phyloP scores from a whole-genome alignment of 2,113 vertebrate genomes.

The human (Homo sapiens) region DNA sequence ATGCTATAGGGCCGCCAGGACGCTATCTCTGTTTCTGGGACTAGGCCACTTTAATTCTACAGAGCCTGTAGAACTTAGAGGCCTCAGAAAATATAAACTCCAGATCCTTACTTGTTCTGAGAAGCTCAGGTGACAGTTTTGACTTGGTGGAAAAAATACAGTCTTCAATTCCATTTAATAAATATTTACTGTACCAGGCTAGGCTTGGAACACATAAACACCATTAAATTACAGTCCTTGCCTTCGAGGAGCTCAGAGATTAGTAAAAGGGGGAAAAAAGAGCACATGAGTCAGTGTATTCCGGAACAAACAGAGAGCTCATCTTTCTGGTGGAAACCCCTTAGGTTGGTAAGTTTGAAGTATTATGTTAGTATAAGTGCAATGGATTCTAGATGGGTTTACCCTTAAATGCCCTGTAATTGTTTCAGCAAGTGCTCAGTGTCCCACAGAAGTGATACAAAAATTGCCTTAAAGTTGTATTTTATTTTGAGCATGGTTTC shows the following conservation, averaged over 20 bases:
- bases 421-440: neutral
- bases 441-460: neutral
- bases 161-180: neutral
- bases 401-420: neutral
- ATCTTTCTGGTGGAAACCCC: neutral
- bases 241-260: neutral
- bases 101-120: neutral
- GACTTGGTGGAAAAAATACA: neutral
- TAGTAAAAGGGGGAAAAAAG: neutral
- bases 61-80: neutral
- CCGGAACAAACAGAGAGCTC: neutral
- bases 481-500: conserved; percentile 25
- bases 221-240: neutral
- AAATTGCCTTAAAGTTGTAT: neutral
- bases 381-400: neutral
- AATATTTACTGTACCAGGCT: neutral
- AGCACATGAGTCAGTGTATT: neutral
- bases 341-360: neutral
- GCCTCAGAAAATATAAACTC: neutral
- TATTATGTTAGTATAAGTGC: neutral
- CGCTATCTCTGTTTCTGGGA: neutral
- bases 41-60: neutral
- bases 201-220: neutral
- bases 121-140: neutral
- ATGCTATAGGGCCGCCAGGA: neutral